Evolutionary conservation across 1,140 invertebrate genomes (phyloP), one percentile per base, ranked within the genome.

Genomic region (Zaprionus ornatus): DNA sequence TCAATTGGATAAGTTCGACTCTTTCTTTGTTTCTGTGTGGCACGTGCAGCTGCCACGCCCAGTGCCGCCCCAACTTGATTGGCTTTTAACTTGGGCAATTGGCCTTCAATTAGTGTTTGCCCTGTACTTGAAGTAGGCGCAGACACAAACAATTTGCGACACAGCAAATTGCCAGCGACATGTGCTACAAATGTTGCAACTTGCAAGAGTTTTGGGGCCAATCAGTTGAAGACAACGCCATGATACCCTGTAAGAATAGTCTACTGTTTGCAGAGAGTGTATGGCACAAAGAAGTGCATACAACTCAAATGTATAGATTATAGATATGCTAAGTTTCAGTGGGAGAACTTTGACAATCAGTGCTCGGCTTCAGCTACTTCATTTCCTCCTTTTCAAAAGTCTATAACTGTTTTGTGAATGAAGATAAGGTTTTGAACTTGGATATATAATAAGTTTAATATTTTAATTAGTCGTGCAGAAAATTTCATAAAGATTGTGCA

Each of bases 31-130:
- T 61, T 0, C 3, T 9, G n/a, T 56, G 5, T 13, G 13, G 23
- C 55, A 25, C 35, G 35, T 63, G 66, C 40, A 17, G 40, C 32
- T 70, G 72, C n/a, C 66, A 74, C 72, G 72, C 72, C 66, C 45
- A 35, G 27, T 48, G 27, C 2, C 15, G 25, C 60, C 25, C 40
- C 13, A 17, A 12, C 64, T 54, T 57, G 68, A 63, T 60, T 64
- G 56, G 48, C 37, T 37, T 52, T 27, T 60, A 50, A 57, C 17
- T 52, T 19, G 32, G 2, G 19, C 21, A 54, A 25, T 19, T 64
- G 78, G 70, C 78, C 81, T 90, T 90, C 85, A 88, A 88, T 88
- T 88, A 88, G 85, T 80, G 67, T 81, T 59, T 57, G 45, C 52
- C 48, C 55, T 55, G 62, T 77, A 65, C 68, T 77, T 82, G 72